Base-by-base conservation (phyloP, 64 coral and sea anemone species). In the Montipora capricornis region DNA sequence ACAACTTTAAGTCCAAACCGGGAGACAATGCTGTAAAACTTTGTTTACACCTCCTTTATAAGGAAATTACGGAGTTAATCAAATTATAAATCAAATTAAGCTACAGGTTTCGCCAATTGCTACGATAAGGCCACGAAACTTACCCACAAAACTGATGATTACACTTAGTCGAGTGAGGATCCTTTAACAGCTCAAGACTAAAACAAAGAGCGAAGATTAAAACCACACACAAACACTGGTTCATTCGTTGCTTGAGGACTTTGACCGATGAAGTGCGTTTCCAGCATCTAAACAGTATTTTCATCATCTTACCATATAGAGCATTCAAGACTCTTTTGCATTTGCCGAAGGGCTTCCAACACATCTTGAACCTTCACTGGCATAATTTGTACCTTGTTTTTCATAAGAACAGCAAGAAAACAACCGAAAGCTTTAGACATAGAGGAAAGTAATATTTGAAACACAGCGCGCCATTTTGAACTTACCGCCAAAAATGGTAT, bases 111-210 rank as follows among this genome's bases (percentile, higher is more conserved):
- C 37, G 37, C 37, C 37, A 37, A 37, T 37, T 37, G 37, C 37
- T 37, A 37, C 37, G 37, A 37, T 2, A 37, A 37, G 37, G 37
- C 37, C 37, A 37, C 37, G 37, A 37, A 29, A 93, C 95, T 90
- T 98, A 98, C 96, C 96, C 87, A 91, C 96, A 98, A 87, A 95
- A 98, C 86, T 98, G 96, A 86, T 98, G 96, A 76, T 98, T 98
- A 83, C 96, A 98, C 60, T 90, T 94, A 20, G 96, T 98, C 3
- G 96, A 98, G 77, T 98, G 96, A 47, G 96, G 96, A 77, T 98
- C 88, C 11, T 88, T 95, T 44, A 98, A 71, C 73, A 98, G 77
- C 22, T 98, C 96, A 59, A 98, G 90, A 84, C 96, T 98, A 78
- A 4, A 96, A 19, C 22, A 75, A 45, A 82, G 19, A 24, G 3